Evolutionary conservation across 2,113 vertebrate species (phyloP).

Genomic region (Calonectris borealis): DNA sequence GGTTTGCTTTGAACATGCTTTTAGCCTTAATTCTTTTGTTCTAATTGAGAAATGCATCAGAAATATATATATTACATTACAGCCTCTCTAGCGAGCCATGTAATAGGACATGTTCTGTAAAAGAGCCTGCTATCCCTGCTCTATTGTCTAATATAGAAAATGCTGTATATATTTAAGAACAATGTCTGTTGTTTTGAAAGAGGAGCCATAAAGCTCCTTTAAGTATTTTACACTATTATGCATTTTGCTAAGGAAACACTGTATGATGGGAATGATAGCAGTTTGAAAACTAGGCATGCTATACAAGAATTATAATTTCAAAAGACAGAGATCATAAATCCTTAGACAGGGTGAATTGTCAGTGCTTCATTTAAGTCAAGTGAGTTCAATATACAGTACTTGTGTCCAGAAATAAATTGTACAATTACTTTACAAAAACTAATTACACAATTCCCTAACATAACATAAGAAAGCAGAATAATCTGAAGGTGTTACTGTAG

Average conservation of each 20-base stretch:
- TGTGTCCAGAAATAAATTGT: background rate
- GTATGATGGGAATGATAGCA: background rate
- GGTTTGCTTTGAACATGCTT: background rate
- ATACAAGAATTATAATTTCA: background rate
- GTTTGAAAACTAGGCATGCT: background rate
- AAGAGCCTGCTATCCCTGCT: background rate
- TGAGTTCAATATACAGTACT: background rate
- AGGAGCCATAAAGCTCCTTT: background rate
- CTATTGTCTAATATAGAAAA: background rate
- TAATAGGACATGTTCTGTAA: background rate
- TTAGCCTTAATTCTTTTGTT: background rate
- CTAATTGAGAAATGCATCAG: background rate
- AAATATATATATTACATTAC: background rate
- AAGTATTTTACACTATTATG: background rate
- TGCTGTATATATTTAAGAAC: background rate
- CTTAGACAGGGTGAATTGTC: background rate
- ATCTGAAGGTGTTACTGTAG: background rate
- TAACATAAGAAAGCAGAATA: background rate
- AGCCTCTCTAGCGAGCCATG: background rate
- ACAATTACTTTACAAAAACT: background rate
- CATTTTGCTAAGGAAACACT: background rate
- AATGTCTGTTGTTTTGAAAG: background rate
- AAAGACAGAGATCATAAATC: background rate
- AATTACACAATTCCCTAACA: background rate
- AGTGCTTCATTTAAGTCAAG: background rate